phyloP scores from a whole-genome alignment of 2,888 invertebrate genomes.

The Erebia aethiops region DNA sequence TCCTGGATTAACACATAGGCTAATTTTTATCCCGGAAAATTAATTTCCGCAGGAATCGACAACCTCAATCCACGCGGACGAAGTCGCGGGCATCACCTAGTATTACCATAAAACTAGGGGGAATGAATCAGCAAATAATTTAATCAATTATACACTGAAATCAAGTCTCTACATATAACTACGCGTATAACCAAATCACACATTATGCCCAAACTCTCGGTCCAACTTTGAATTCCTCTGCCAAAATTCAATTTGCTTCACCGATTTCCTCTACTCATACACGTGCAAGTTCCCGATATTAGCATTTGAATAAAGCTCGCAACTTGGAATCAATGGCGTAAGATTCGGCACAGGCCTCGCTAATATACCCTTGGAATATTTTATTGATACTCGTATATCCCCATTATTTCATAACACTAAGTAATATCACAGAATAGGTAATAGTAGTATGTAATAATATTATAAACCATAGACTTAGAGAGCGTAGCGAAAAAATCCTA shows the following conservation, averaged over 20 bases:
- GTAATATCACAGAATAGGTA: too few relatives aligned
- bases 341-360: constrained; percentile 21
- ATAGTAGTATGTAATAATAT: too few relatives aligned
- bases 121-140: not conserved
- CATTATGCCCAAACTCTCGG: constrained; percentile 6
- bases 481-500: too few relatives aligned
- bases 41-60: too few relatives aligned
- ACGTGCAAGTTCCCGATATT: constrained; percentile 25
- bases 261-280: not conserved
- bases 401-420: not conserved
- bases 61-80: too few relatives aligned
- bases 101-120: too few relatives aligned
- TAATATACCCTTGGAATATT: constrained; percentile 10
- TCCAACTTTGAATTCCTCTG: constrained; percentile 10
- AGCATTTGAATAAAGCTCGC: constrained; percentile 25
- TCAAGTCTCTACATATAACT: not conserved
- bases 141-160: not conserved
- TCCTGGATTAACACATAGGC: too few relatives aligned
- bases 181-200: not conserved
- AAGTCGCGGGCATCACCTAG: too few relatives aligned
- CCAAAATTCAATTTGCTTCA: constrained; percentile 19
- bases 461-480: too few relatives aligned
- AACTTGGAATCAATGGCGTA: constrained; percentile 29
- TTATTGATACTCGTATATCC: not conserved
- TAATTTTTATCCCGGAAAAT: too few relatives aligned